Percentiles rank a stretch among this genome's conserved stretches.
Conservation (phyloP, 2,888 invertebrate genomes). For the Podabrus alpinus region DNA sequence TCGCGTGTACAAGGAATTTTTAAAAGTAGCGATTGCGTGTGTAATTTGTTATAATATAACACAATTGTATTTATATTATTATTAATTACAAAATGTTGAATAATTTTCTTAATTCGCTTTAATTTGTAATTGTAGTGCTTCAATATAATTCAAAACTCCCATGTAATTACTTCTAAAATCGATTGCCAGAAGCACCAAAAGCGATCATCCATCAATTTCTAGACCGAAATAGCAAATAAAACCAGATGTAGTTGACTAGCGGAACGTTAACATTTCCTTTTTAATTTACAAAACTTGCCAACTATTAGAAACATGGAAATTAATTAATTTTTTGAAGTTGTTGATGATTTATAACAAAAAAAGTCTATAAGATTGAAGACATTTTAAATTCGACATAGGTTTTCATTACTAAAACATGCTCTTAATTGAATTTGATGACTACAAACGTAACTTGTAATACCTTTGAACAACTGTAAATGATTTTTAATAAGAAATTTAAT, state of each 20-base stretch:
- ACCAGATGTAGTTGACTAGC: slow-evolving; percentile 26
- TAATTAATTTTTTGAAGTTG: not conserved
- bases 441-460: not conserved
- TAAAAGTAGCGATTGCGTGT: not conserved
- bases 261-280: slow-evolving; percentile 5
- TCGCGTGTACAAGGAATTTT: not conserved
- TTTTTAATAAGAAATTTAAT: not conserved
- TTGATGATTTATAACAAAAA: too few relatives aligned
- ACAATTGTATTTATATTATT: not conserved
- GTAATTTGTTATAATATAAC: not conserved
- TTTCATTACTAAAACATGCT: not conserved
- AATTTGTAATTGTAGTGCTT: not conserved
- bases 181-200: slow-evolving; percentile 11
- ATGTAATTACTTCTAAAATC: slow-evolving; percentile 23
- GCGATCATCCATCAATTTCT: slow-evolving; percentile 27
- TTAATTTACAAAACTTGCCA: not conserved
- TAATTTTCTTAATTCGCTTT: not conserved
- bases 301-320: not conserved
- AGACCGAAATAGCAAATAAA: slow-evolving; percentile 24
- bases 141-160: not conserved
- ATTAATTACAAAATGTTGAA: not conserved
- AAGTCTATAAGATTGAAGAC: not conserved
- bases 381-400: not conserved
- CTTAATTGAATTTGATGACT: not conserved
- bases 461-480: not conserved